Percentiles rank a stretch among this genome's conserved stretches.
Conservation (phyloP, 2,797 vertebrate genomes). For the Scolopax rusticola region DNA sequence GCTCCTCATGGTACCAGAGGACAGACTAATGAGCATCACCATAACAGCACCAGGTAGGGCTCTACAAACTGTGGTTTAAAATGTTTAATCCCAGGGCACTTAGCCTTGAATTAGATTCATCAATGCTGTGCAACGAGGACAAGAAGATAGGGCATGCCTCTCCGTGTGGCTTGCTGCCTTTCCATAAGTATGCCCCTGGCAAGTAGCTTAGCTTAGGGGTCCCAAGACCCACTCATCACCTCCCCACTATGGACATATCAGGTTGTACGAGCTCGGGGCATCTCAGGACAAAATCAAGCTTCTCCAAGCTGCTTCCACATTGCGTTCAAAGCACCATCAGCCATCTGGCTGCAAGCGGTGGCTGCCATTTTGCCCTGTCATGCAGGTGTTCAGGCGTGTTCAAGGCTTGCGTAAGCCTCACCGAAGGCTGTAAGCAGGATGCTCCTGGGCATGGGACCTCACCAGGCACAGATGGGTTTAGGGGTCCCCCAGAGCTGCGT, state of each 20-base stretch:
- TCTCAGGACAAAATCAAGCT: background rate
- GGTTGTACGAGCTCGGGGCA: background rate
- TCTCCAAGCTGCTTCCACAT: background rate
- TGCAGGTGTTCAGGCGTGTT: background rate
- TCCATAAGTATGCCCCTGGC: background rate
- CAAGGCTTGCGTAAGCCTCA: background rate
- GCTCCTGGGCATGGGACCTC: background rate
- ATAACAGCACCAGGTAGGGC: background rate
- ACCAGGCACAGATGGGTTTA: background rate
- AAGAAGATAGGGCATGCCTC: background rate
- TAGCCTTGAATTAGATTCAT: background rate
- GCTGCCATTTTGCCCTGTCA: background rate
- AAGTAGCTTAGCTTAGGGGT: background rate
- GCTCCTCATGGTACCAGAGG: fast-evolving
- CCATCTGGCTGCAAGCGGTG: fast-evolving
- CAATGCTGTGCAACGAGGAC: background rate
- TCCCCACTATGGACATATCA: background rate
- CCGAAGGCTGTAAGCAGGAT: background rate
- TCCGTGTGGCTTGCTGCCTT: background rate
- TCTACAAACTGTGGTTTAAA: background rate
- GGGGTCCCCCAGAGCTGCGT: background rate
- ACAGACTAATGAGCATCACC: background rate
- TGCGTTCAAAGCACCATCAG: background rate
- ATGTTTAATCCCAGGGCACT: background rate
- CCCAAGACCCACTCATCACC: background rate